Base-by-base conservation (phyloP, 2,113 vertebrate genomes). In the Halichoeres trimaculatus region DNA sequence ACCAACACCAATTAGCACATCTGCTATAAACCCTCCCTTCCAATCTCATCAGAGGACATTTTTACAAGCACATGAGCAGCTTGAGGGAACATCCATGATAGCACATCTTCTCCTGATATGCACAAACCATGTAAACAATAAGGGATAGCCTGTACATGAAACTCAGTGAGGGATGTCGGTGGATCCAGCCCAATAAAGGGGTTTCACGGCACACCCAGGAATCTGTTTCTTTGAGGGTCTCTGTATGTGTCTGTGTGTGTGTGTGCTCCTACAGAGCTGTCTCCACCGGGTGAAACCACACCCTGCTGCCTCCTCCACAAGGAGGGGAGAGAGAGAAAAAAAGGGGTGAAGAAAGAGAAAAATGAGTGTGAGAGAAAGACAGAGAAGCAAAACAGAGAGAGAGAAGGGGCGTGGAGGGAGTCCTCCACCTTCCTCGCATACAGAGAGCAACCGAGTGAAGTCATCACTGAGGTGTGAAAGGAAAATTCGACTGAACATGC, bases 281-380 rank as follows among this genome's bases (percentile, higher is more conserved):
- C 13, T 71, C 70, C 80, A 75, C 61, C 59, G 60, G 81, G 69
- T 64, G 62, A 77, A 54, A 72, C 88, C 89, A 91, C 89, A 87
- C 91, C 88, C 89, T 88, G 78, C 68, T 84, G 77, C 76, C 75
- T 80, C 75, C 59, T 76, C 73, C 50, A 76, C 24, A 55, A 9
- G 70, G 1, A 57, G 26, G 47, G 48, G 24, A 40, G 22, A 55
- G 35, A 41, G 48, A 47, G 24, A 48, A 16, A 57, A 43, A 22
- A n/a, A 36, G 14, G 4, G 43, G 1, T 17, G 8, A 8, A 8
- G 17, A n/a, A 19, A 57, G 22, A 23, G 16, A 45, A 45, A 17
- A 19, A 45, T 17, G n/a, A 30, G 7, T 7, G n/a, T 19, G 10
- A 23, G 10, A 24, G 16, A 14, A 4, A 45, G 14, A 16, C 7